Base-by-base conservation (phyloP, 2,797 vertebrate species). In the Myotis daubentonii region DNA sequence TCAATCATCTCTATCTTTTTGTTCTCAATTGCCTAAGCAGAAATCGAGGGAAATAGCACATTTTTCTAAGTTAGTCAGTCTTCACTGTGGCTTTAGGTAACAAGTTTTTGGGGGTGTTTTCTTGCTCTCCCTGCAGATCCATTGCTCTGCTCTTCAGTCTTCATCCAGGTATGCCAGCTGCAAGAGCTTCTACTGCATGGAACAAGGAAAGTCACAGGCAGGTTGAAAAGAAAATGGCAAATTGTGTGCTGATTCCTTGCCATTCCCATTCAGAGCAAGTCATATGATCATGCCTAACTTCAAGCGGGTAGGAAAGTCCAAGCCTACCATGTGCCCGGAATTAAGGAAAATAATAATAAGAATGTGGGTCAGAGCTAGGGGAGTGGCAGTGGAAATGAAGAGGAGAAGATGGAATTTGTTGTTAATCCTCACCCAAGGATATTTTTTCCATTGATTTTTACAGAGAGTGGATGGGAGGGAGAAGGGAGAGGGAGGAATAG, bases 31-130 rank as follows among this genome's bases (percentile, higher is more conserved):
- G 23, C 22, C 51, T 81, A 82, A 41, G 47, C 15, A 93, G 41
- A 65, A 66, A 68, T 53, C 22, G 70, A 47, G 57, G n/a, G 8
- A 89, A 85, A 88, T 2, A 80, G 23, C 1, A 25, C 11, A 25
- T 51, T 47, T 81, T 91, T 82, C 71, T 70, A 38, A 92, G 41
- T 62, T 62, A 94, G 49, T 44, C 33, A 87, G 82, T 68, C 57
- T 70, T 75, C 62, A n/a, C 30, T n/a, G 62, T n/a, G 62, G 15
- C 62, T 65, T 65, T 65, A 65, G 17, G 30, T n/a, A n/a, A 65
- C 30, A 65, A 65, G 15, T n/a, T 17, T n/a, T 65, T 23, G 19
- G 23, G 57, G 57, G 57, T 15, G 30, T 3, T 83, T 51, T 15
- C 80, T 65, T 38, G 36, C 47, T 71, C 55, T 84, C 62, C 25